Evolutionary conservation across 2,797 vertebrate species (phyloP).

Genomic region (Platalea minor): DNA sequence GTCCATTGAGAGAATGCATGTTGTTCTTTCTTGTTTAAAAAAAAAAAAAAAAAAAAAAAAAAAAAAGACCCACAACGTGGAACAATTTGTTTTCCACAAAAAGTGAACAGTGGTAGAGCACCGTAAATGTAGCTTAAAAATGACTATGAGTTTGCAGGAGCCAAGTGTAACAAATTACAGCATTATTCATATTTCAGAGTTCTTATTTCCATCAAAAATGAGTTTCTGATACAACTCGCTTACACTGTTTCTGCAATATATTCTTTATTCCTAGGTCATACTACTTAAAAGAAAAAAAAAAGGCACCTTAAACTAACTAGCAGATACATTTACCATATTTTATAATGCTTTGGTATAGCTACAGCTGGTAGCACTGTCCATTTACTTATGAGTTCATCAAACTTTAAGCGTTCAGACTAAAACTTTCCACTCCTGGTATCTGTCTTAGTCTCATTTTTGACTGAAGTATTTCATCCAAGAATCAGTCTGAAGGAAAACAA

Average conservation of each 20-base stretch:
- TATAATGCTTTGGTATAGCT: not conserved
- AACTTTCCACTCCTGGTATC: not conserved
- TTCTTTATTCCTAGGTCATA: not conserved
- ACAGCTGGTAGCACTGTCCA: not conserved
- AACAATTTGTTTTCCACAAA: not conserved
- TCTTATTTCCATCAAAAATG: not conserved
- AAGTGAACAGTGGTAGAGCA: not conserved
- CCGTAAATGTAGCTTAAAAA: not conserved
- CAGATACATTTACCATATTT: not conserved
- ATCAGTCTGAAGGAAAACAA: not conserved
- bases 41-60: not conserved
- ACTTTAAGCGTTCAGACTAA: not conserved
- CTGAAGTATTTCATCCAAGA: not conserved
- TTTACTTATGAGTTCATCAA: not conserved
- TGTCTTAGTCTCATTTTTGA: not conserved
- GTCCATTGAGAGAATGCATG: not conserved
- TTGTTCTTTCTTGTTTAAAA: not conserved
- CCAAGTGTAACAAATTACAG: not conserved
- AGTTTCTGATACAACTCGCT: not conserved
- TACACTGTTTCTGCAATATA: not conserved
- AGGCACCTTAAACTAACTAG: not conserved
- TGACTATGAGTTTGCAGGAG: not conserved
- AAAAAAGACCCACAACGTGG: not conserved
- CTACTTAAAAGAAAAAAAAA: not conserved
- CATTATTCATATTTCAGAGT: not conserved